Evolutionary conservation across 2,888 invertebrate species (phyloP), one percentile per base, ranked within the genome.

Genomic region (Anthophora plumipes): DNA sequence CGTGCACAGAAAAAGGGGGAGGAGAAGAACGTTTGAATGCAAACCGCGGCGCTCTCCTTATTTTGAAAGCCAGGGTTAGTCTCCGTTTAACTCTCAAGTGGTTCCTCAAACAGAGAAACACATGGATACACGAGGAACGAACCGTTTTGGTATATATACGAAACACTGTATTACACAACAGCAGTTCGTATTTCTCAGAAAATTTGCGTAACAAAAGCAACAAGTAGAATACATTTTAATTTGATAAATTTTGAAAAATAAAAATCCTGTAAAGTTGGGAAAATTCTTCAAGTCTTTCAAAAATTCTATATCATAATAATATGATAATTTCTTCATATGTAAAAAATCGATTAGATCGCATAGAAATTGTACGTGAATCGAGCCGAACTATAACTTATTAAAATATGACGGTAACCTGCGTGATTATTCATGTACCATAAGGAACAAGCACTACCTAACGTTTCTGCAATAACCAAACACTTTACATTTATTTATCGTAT

Each of bases 31-130:
- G 70, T 74, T 78, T 52, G 50, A 85, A 81, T 80, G 82, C 77
- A 75, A 69, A 73, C 61, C 68, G 54, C 64, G 17, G 54, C 64
- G 17, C 60, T 55, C 50, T 64, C 39, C 72, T 82, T 80, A 80
- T 80, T 83, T 86, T 71, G 82, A 70, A 80, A 83, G 66, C 43
- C 67, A 59, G 63, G 55, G 64, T 41, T 54, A 17, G 59, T 70
- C 67, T 20, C n/a, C 75, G 54, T 61, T 61, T 20, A 50, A 41
- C 46, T 55, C 69, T 57, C 69, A 37, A 85, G 77, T 70, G 78
- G 66, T 79, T 72, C 39, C 75, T 72, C 67, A 73, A 86, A 73
- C 72, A 68, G 54, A 69, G 57, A 55, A 87, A 81, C 85, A 85
- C 54, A 46, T 83, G 87, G 73, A 54, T 63, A 25, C 60, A 54